Evolutionary conservation across 2,113 vertebrate genomes (phyloP).

Genomic region (Hippocampus barbouri): DNA sequence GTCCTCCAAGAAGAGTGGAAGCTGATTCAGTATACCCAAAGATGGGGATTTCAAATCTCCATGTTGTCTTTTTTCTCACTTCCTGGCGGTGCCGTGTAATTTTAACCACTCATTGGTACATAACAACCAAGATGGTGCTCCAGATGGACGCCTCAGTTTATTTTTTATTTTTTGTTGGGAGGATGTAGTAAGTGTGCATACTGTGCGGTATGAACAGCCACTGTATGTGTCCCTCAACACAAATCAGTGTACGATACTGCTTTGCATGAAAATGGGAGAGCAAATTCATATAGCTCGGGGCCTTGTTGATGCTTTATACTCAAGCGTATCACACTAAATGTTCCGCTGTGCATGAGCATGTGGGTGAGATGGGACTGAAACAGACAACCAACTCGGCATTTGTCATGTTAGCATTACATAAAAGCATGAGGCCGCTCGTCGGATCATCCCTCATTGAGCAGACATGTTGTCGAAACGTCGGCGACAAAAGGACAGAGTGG

Average conservation of each 20-base stretch:
- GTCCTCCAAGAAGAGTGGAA: no score
- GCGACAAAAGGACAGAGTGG: slow-evolving; percentile 22
- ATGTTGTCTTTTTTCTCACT: no score
- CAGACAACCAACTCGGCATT: not conserved
- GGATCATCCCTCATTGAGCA: slow-evolving; percentile 18
- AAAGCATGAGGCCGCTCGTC: slow-evolving; percentile 15
- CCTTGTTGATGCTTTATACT: slow-evolving; percentile 27
- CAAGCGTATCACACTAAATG: slow-evolving; percentile 8
- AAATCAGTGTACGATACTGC: slow-evolving; percentile 2
- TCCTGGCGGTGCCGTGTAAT: no score
- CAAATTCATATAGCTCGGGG: slow-evolving; percentile 36
- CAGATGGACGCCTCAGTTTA: not conserved
- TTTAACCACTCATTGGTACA: not conserved
- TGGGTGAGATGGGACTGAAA: slow-evolving; percentile 1
- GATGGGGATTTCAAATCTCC: no score
- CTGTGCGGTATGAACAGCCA: not conserved
- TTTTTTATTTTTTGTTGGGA: not conserved
- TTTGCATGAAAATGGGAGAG: slow-evolving; percentile 18
- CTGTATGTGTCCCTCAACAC: not conserved
- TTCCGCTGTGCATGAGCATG: not conserved
- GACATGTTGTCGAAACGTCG: slow-evolving; percentile 10
- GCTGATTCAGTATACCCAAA: no score
- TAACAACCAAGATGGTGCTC: not conserved
- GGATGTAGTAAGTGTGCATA: not conserved
- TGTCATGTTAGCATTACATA: slow-evolving; percentile 24